Evolutionary conservation across 2,113 vertebrate species (phyloP), one percentile per base, ranked within the genome.

Genomic region (Columba livia): DNA sequence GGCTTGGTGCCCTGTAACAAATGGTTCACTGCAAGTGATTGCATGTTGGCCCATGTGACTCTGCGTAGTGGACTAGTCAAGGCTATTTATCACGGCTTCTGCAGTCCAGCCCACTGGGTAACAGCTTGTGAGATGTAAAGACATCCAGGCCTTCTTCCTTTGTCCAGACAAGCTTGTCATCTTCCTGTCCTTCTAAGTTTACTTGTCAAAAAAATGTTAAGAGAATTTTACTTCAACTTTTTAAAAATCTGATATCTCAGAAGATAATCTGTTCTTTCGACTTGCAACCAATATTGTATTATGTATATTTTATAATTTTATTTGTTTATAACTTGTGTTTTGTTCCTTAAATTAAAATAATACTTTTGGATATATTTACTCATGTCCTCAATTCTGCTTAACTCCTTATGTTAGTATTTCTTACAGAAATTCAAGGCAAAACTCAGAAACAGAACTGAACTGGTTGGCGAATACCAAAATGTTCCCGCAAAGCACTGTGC

Each of bases 281-380:
- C 40, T 80, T 47, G 16, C 20, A 44, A 16, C 69, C 38, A 53
- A 18, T 75, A 34, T 53, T 91, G 38, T 84, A 10, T 38, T 72
- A 53, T 65, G 70, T 86, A 1, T 58, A 12, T 81, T 91, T 94
- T 90, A 31, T 73, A 90, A 74, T 64, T 80, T 26, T 69, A 7
- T 69, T 72, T 78, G 38, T 87, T 79, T 91, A 19, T 58, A 20
- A 57, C 34, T 61, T 78, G 51, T 75, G 54, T 3, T 21, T 87
- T 83, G 40, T 73, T 72, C 66, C 66, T 79, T 95, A 90, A 94
- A 92, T 95, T 94, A 93, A 89, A 95, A 92, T 9, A 80, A 21
- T 51, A 42, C 7, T 80, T 95, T 85, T 70, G 23, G 36, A 60
- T 67, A 36, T 86, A 31, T 78, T 90, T 75, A 29, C 75, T 88